Evolutionary conservation across 2,797 vertebrate species (phyloP), one percentile per base, ranked within the genome.

Genomic region (Perodicticus potto): DNA sequence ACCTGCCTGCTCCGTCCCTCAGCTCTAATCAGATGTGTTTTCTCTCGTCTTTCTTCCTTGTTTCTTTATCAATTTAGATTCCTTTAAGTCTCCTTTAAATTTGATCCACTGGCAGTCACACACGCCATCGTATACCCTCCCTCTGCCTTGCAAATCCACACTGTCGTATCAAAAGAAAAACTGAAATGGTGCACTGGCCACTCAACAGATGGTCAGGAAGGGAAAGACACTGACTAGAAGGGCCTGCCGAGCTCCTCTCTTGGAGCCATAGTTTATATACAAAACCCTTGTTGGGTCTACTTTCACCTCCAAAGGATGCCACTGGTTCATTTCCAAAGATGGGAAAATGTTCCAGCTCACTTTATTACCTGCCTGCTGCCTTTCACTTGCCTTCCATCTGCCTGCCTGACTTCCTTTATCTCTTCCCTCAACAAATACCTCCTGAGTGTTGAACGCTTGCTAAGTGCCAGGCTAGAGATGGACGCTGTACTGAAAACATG

Each of bases 41-140:
- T 84, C 17, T 73, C 45, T 11, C 25, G 1, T 69, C 20, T 77
- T 23, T 55, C 32, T 86, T 65, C 5, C 45, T 93, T 76, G 40
- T 53, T 17, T 88, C 57, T 70, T 57, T 76, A 19, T 70, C 89
- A 59, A 53, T 29, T 70, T 93, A 57, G 67, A 61, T 81, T 65
- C 45, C 55, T 74, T 83, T 84, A 90, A 74, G 23, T 63, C 20
- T 93, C 63, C 63, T 43, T 96, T 94, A 69, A 92, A 93, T 22
- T 70, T 86, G 78, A 80, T 32, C 29, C n/a, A 91, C n/a, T 25
- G 43, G 7, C 27, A 95, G 37, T 10, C 80, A 45, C 40, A 78
- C 34, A 34, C 92, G 57, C 12, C 40, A 69, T n/a, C 65, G 16
- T 2, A 43, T 25, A 5, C 49, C 14, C 49, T 53, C 14, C 14